Evolutionary conservation across 1,140 invertebrate genomes (phyloP), one percentile per base, ranked within the genome.

Genomic region (Psilanteris sp.): DNA sequence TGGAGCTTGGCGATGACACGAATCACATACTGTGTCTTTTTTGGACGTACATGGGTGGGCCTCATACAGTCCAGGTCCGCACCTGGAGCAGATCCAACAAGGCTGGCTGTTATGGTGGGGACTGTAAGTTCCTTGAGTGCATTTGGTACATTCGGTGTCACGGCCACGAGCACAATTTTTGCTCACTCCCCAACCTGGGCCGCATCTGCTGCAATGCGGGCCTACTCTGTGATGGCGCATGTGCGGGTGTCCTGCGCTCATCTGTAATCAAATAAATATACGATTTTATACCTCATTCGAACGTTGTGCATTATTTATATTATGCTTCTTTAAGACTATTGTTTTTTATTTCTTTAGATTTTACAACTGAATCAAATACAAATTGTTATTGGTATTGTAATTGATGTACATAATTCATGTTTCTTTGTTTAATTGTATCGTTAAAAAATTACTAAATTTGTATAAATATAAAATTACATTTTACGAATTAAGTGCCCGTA

Each of bases 21-120:
- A 90, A 34, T 90, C 89, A 62, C 89, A 90, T 11, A 90, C 79
- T 3, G 89, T 90, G 77, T 90, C 89, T 15, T 79, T 75, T 1
- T 67, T 78, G 0, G 83, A 18, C 0, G 80, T 84, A 68, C 89
- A 90, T 2, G 84, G 71, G 59, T 90, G 88, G 0, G 88, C 89
- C 59, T 89, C 86, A 78, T 89, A 90, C 3, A 90, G 73, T 1
- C 89, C 89, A 3, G 82, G 82, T 0, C 89, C 89, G 48, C 89
- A 90, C 11, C 86, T 80, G 3, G 89, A 89, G 70, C 89, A 90
- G 24, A 87, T 85, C 85, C 87, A 89, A 34, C 89, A 90, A 1
- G 86, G 84, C 13, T 86, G 84, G 2, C 71, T 82, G 48, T 82
- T 85, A 77, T 88, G 86, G 57, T 90, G 89, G 0, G 87, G 86